Percentiles rank a stretch among this genome's conserved stretches.
phyloP scores from a whole-genome alignment of 2,797 vertebrate genomes.

The Brachymystax lenok region DNA sequence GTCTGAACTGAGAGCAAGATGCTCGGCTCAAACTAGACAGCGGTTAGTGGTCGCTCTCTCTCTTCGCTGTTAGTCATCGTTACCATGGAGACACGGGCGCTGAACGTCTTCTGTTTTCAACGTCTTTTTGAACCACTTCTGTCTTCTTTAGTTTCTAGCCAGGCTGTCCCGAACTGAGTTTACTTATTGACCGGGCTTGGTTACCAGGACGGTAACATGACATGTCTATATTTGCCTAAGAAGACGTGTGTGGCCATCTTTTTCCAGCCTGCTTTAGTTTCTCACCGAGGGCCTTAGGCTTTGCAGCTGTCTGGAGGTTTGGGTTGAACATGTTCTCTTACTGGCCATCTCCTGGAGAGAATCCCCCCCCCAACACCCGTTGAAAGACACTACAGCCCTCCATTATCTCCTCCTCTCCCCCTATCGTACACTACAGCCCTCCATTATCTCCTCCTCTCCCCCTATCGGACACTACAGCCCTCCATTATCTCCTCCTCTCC shows the following conservation, averaged over 20 bases:
- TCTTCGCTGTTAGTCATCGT: slow-evolving; percentile 40
- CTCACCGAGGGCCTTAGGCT: slow-evolving; percentile 8
- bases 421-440: no score
- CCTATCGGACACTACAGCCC: no score
- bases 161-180: slow-evolving; percentile 11
- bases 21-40: not conserved
- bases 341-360: not conserved
- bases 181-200: not conserved
- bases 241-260: slow-evolving; percentile 43
- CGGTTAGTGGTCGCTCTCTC: not conserved
- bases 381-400: not conserved
- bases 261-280: no score
- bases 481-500: no score
- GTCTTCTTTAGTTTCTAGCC: slow-evolving; percentile 13
- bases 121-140: slow-evolving; percentile 14
- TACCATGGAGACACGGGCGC: slow-evolving; percentile 35
- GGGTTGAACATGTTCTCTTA: slow-evolving; percentile 48
- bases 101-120: slow-evolving; percentile 1
- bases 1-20: not conserved
- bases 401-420: no score
- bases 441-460: no score
- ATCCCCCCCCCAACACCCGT: slow-evolving; percentile 4
- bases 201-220: not conserved
- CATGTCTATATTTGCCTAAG: not conserved
- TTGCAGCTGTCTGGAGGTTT: slow-evolving; percentile 63